phyloP scores from a whole-genome alignment of 2,888 invertebrate species.

The Scaptodrosophila latifasciaeformis region DNA sequence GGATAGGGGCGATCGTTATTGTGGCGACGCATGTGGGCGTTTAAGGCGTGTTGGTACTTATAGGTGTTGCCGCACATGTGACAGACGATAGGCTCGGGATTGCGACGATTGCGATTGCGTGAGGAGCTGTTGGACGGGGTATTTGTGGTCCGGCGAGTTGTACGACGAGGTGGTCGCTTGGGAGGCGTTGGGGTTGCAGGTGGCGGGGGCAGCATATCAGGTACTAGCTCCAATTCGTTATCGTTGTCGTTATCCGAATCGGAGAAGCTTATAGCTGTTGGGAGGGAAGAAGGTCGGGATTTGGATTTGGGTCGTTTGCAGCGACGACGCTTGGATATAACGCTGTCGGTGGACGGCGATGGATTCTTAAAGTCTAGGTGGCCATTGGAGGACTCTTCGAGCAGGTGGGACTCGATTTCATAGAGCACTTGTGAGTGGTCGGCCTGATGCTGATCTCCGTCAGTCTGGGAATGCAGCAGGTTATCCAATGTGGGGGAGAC shows the following conservation, averaged over 20 bases:
- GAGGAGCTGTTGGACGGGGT: background rate
- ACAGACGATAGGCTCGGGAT: constrained; percentile 69
- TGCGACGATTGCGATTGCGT: constrained; percentile 5
- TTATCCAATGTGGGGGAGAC: background rate
- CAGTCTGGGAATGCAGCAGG: background rate
- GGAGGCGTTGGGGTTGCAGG: no score
- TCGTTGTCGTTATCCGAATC: background rate
- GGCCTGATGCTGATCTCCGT: background rate
- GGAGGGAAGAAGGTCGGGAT: no score
- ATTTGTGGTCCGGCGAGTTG: no score
- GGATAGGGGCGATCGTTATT: constrained; percentile 71
- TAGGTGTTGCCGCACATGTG: constrained; percentile 74
- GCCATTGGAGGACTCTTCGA: background rate
- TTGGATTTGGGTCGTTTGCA: background rate
- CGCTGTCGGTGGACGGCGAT: background rate
- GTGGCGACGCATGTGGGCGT: constrained; percentile 74
- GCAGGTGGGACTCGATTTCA: background rate
- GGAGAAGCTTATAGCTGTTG: background rate
- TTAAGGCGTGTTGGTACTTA: constrained; percentile 73
- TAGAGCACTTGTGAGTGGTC: background rate
- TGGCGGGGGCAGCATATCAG: no score
- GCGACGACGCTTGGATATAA: background rate
- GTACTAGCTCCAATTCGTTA: background rate
- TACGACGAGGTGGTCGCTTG: no score
- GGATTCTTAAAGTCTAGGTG: background rate